Conservation (phyloP, 2,113 vertebrate genomes). For the Calidris pugnax region DNA sequence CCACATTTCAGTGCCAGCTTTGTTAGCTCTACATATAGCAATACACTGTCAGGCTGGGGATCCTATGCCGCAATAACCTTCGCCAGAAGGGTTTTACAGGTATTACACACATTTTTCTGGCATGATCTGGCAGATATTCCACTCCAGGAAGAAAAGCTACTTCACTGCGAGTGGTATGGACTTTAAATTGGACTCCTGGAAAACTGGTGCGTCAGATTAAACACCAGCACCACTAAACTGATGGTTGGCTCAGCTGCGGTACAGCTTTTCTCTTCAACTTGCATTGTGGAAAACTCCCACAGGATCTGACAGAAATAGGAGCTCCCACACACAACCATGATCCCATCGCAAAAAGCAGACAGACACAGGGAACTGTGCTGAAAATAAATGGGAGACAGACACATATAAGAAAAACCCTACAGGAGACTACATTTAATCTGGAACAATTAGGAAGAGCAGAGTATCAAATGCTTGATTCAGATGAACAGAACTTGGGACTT, state of each 20-base stretch:
- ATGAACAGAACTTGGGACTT: not conserved
- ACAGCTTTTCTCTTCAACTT: not conserved
- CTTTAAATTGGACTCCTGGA: not conserved
- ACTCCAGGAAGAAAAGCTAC: not conserved
- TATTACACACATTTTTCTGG: not conserved
- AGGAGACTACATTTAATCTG: not conserved
- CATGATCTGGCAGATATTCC: not conserved
- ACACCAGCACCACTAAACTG: not conserved
- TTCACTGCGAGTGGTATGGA: not conserved
- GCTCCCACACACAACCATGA: not conserved
- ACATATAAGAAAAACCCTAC: not conserved
- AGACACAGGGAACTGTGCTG: not conserved
- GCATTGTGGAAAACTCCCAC: not conserved
- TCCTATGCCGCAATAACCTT: not conserved
- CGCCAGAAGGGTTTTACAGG: not conserved
- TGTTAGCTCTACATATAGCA: accelerated
- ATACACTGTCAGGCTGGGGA: not conserved
- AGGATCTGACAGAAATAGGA: constrained; percentile 7
- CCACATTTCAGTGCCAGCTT: not conserved
- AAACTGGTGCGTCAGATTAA: not conserved
- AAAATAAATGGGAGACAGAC: not conserved
- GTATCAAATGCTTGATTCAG: not conserved
- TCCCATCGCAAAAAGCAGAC: not conserved
- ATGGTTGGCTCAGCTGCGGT: not conserved
- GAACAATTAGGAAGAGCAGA: not conserved